Conservation (phyloP, 2,113 vertebrate species). For the Muntiacus muntjak region DNA sequence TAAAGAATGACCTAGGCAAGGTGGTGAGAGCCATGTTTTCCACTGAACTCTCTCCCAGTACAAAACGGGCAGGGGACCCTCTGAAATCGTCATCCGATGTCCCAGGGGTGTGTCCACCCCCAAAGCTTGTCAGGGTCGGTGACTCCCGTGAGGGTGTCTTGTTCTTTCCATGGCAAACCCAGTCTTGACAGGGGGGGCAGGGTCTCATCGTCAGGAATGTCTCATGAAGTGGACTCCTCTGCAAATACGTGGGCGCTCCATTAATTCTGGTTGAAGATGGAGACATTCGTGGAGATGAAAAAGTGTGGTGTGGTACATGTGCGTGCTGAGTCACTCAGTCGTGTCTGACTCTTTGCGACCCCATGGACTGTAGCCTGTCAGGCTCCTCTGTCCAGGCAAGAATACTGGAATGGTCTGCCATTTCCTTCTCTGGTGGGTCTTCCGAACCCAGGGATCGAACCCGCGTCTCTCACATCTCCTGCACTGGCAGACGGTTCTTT, state of each 20-base stretch:
- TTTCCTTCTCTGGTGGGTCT: not conserved
- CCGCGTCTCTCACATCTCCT: fast-evolving
- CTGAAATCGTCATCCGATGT: not conserved
- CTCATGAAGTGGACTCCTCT: not conserved
- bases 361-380: not conserved
- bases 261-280: not conserved
- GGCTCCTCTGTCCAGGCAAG: not conserved
- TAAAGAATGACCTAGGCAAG: not conserved
- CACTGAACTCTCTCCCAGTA: not conserved
- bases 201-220: not conserved
- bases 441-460: not conserved
- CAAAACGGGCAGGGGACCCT: fast-evolving
- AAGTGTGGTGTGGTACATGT: fast-evolving
- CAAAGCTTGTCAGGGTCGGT: not conserved
- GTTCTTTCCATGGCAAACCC: not conserved
- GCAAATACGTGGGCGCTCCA: fast-evolving
- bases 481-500: not conserved
- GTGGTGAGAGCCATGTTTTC: fast-evolving
- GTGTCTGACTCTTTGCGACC: fast-evolving
- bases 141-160: not conserved
- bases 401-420: not conserved
- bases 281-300: not conserved
- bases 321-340: not conserved
- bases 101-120: not conserved
- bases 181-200: not conserved